Base-by-base conservation (phyloP, 2,888 invertebrate species). In the Portevinia maculata region DNA sequence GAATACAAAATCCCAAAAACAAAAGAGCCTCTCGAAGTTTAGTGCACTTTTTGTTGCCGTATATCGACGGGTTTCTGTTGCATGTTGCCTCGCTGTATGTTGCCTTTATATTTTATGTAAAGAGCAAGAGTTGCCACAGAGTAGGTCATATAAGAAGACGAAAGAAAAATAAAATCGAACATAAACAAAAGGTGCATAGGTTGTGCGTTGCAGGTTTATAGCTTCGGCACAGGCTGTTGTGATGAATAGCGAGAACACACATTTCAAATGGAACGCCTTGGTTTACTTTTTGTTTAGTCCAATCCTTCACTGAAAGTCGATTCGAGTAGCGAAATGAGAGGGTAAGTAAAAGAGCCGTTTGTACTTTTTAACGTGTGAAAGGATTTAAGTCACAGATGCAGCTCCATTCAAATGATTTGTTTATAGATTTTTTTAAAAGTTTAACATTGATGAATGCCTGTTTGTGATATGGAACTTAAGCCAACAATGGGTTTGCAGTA, bases 11-110 rank as follows among this genome's bases (percentile, higher is more conserved):
- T n/a, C 19, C n/a, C 8, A 19, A 52, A 67, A 74, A 79, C 79
- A 79, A 79, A 79, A 62, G 79, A 79, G 53, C 73, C 74, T 74
- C 74, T 74, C 67, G 55, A 79, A 67, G 11, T 79, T 32, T 79
- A 71, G 65, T 60, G 73, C 53, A 60, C 46, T 67, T 60, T 73
- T 60, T 73, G 53, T 73, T 19, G 52, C 24, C 32, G 1, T 17
- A 17, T 52, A 52, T 62, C 62, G 53, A 17, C 65, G 65, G 13
- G 41, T 34, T 73, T 73, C 59, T 79, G 71, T 65, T 76, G 53
- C 69, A 62, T 30, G 52, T 59, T 64, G 50, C 24, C 2, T 13
- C 0, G 3, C 1, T 13, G 41, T 15, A 13, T 41, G 17, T 44
- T 48, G 28, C 21, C 13, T 48, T 34, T 67, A 9, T 1, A 9